Evolutionary conservation across 2,797 vertebrate species (phyloP), one percentile per base, ranked within the genome.

Genomic region (Caiman crocodilus): DNA sequence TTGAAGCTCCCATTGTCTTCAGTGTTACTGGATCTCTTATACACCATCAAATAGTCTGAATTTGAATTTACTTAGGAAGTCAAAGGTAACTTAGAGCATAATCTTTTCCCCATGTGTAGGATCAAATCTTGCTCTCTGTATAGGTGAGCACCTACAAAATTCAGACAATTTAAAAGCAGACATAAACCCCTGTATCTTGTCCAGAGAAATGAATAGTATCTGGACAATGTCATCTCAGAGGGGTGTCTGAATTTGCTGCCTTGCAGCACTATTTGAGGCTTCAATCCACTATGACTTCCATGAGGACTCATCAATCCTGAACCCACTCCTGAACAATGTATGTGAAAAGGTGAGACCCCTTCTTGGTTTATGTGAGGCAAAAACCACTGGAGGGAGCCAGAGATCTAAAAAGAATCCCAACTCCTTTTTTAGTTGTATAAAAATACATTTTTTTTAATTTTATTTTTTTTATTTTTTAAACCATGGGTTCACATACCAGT

Each of bases 301-400:
- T 0, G 14, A 25, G 21, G 30, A 4, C 14, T 50, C 42, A 4
- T 3, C 7, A 5, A 4, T n/a, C 3, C 57, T 76, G 20, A 35
- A 13, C 21, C 4, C 5, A 2, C 18, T 0, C 15, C 18, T 0
- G 77, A 57, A 79, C 4, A 60, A 26, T 16, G 17, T 32, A 50
- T 3, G 2, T 0, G 4, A 64, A 2, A 5, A 1, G 28, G 4
- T 4, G 74, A 30, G 69, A 75, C 76, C 0, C 4, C 56, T 5
- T 11, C 32, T 79, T 59, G 42, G 55, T 73, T 82, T 56, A 84
- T 2, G 4, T 14, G 35, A 8, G 23, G 14, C 17, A 10, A 5
- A 85, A 74, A 67, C 95, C 96, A 76, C 84, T 35, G 69, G 96
- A 81, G 88, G 96, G 95, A 65, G 94, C 92, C 87, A 87, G 74